These are phyloP conservation scores for Clanis bilineata DNA, from an alignment of 2,888 invertebrate species.

Conservation along the genomic window DNA sequence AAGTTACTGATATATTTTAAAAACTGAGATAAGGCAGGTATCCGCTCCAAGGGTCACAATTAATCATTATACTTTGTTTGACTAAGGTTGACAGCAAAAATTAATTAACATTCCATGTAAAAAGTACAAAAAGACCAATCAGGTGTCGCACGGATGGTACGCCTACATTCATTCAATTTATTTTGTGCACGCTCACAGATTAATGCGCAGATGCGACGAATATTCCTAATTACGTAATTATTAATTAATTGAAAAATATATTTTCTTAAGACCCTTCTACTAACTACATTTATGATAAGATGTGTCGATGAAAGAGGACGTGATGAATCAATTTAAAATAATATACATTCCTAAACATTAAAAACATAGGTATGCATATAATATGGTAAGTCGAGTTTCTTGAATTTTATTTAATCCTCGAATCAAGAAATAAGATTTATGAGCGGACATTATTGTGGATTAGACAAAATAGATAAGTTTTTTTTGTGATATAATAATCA, in stretches of 20 bases:
- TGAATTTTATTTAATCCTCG: no score
- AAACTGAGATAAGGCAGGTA: constrained; percentile 41
- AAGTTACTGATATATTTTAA: constrained; percentile 23
- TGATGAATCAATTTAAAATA: no score
- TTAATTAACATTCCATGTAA: constrained; percentile 79
- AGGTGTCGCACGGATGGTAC: constrained; percentile 67
- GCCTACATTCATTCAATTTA: constrained; percentile 75
- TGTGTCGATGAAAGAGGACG: no score
- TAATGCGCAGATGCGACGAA: constrained; percentile 29
- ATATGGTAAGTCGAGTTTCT: no score
- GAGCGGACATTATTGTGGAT: no score
- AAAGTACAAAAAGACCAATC: constrained; percentile 69
- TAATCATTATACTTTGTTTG: constrained; percentile 76
- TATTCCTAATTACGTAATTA: neutral
- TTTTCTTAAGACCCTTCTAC: no score
- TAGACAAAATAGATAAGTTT: no score
- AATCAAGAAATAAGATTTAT: no score
- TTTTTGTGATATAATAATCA: neutral
- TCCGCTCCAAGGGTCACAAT: constrained; percentile 54
- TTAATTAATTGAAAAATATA: no score
- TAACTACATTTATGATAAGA: no score
- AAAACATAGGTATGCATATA: no score
- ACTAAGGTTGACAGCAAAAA: constrained; percentile 75
- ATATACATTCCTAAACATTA: no score
- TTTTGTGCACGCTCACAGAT: constrained; percentile 64